Conservation (phyloP, 92 coral and sea anemone genomes). For the Bergia sp. region DNA sequence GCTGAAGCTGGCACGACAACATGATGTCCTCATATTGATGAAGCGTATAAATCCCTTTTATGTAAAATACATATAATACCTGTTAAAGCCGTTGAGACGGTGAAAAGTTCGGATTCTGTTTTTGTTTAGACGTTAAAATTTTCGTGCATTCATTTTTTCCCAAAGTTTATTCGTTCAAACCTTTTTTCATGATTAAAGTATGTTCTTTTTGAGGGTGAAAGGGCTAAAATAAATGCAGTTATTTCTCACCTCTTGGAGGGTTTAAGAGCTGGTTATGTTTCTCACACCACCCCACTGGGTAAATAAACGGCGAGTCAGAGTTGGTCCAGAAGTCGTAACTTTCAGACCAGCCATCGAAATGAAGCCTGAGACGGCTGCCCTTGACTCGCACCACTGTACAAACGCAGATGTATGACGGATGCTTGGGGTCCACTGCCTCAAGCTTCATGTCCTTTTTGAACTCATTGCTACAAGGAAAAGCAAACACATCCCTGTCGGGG, state of each 20-base stretch:
- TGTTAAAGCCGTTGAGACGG: too few relatives aligned
- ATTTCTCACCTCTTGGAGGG: constrained; percentile 90
- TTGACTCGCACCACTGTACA: constrained; percentile 94
- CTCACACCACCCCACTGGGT: constrained; percentile 94
- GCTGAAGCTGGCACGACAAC: too few relatives aligned
- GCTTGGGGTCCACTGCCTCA: constrained; percentile 97
- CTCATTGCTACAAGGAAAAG: constrained; percentile 79
- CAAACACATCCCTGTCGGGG: constrained; percentile 78
- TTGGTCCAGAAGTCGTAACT: constrained; percentile 99
- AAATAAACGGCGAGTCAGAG: constrained; percentile 89
- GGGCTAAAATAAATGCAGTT: too few relatives aligned
- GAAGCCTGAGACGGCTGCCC: constrained; percentile 93
- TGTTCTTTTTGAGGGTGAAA: too few relatives aligned
- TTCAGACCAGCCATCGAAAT: constrained; percentile 99
- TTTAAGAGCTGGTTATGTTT: constrained; percentile 80
- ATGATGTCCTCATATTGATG: too few relatives aligned
- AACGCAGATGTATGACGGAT: constrained; percentile 97
- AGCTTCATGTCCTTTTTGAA: constrained; percentile 93
- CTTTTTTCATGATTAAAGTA: too few relatives aligned
- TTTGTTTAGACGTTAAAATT: too few relatives aligned
- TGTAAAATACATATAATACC: too few relatives aligned
- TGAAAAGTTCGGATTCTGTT: too few relatives aligned
- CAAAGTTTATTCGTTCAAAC: too few relatives aligned
- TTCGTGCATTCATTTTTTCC: too few relatives aligned
- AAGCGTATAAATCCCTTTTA: too few relatives aligned